Percentiles rank a stretch among this genome's conserved stretches.
These are phyloP conservation scores for Drosophila truncata DNA, from an alignment of 1,140 invertebrate genomes.

Conservation along the genomic window DNA sequence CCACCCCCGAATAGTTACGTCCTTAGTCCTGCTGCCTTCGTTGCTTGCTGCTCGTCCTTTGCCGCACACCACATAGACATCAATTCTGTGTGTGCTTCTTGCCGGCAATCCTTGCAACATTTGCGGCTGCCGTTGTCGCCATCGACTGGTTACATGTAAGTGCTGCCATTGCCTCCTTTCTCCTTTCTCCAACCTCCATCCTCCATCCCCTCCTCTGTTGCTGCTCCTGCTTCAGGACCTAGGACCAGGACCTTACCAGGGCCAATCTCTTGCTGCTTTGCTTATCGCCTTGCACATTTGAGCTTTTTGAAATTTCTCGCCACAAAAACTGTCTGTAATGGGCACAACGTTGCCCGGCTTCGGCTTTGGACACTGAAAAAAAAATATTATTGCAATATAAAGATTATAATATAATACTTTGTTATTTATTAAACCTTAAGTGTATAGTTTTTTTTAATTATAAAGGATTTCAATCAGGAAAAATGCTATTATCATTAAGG, in stretches of 20 bases:
- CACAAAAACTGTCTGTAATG: conserved; percentile 62
- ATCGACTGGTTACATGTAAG: conserved; percentile 67
- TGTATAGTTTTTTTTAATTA: too few species aligned
- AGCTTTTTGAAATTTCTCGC: conserved; percentile 69
- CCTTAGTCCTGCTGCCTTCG: background rate
- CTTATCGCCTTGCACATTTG: conserved; percentile 82
- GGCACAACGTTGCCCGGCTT: conserved; percentile 51
- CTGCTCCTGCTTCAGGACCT: conserved; percentile 4
- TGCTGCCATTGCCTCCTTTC: conserved; percentile 46
- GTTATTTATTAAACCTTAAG: too few species aligned
- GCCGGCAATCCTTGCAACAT: conserved; percentile 57
- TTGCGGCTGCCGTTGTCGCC: conserved; percentile 57
- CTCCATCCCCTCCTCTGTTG: background rate
- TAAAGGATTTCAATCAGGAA: too few species aligned
- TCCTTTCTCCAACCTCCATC: too few species aligned
- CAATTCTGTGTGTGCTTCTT: conserved; percentile 60
- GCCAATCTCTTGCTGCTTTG: conserved; percentile 68
- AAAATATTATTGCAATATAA: background rate
- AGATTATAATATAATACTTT: background rate
- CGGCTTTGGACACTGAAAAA: conserved; percentile 12
- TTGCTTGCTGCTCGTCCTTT: background rate
- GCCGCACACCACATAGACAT: conserved; percentile 41
- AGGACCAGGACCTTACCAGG: conserved; percentile 2
- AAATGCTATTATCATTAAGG: too few species aligned
- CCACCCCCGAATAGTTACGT: background rate